Base-by-base conservation (phyloP, 2,888 invertebrate species). In the Amphipyra berbera region DNA sequence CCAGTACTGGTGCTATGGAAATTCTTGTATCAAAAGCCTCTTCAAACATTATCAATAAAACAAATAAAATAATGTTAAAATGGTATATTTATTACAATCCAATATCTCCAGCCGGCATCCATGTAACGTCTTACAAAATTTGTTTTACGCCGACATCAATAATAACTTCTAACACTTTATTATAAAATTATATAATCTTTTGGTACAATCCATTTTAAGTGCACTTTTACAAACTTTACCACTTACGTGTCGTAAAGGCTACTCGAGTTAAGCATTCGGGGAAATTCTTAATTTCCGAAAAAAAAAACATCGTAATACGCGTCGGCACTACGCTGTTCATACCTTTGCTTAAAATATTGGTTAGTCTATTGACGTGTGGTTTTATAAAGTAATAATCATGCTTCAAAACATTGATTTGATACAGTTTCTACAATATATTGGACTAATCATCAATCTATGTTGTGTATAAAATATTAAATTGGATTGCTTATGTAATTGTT, bases 41-140 rank as follows among this genome's bases (percentile, higher is more conserved):
- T 12, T 27, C 3, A 27, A 2, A 33, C 1, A 8, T n/a, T 6
- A 27, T 7, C 2, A 69, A 89, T 87, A 85, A 92, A 91, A 91
- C 87, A 78, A 81, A 59, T 63, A 41, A n/a, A 68, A 45, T 86
- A 93, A 90, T 94, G 93, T 94, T 94, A 94, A 94, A 94, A 93
- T 94, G 94, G 94, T 94, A 94, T 94, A 94, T 94, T 94, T 92
- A 94, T 94, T 94, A 94, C 94, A 94, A 93, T 94, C 92, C 89
- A 92, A 93, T 91, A 93, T 90, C 88, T 90, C 85, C 86, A 83
- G 88, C 86, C 92, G 89, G 87, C 91, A 85, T 82, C 82, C 82
- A 79, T 83, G 88, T 88, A 88, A 89, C 88, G 80, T 86, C 85
- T 90, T 93, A 94, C 94, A 94, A 94, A 93, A 93, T 90, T 91